Percentiles rank a stretch among this genome's conserved stretches.
Conservation (phyloP, 2,113 vertebrate species). For the Chloroceryle aenea region DNA sequence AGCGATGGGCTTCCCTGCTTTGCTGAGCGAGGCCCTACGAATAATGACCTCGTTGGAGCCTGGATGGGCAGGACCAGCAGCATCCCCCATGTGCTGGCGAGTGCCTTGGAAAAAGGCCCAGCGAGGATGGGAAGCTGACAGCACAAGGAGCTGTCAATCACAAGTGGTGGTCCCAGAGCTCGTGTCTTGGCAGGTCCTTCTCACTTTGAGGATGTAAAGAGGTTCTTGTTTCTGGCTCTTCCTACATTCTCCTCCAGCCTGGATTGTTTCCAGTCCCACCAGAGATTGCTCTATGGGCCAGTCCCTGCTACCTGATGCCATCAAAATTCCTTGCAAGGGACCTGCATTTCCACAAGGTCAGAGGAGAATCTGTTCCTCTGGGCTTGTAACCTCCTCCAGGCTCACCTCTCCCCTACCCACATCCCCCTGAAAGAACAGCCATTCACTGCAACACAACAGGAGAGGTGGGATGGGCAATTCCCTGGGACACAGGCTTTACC, state of each 20-base stretch:
- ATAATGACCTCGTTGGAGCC: not conserved
- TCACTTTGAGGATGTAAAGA: not conserved
- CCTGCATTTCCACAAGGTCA: not conserved
- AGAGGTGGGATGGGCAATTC: not conserved
- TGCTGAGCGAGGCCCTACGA: fast-evolving
- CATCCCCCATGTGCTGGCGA: fast-evolving
- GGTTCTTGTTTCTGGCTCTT: not conserved
- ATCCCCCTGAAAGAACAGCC: not conserved
- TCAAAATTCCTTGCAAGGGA: not conserved
- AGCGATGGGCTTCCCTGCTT: not conserved
- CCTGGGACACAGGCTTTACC: not conserved
- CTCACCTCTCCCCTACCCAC: not conserved
- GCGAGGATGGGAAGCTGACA: fast-evolving
- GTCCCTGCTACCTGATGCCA: not conserved
- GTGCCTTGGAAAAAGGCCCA: not conserved
- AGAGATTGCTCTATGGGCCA: not conserved
- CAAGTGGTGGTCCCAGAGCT: not conserved
- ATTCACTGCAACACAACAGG: not conserved
- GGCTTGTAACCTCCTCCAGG: not conserved
- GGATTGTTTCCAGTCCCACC: not conserved
- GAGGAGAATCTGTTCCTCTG: not conserved
- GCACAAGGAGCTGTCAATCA: not conserved
- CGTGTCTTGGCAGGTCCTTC: not conserved
- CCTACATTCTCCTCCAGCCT: not conserved
- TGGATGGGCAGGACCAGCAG: fast-evolving